Evolutionary conservation across 2,888 invertebrate genomes (phyloP).

Genomic region (Agrotis segetum): DNA sequence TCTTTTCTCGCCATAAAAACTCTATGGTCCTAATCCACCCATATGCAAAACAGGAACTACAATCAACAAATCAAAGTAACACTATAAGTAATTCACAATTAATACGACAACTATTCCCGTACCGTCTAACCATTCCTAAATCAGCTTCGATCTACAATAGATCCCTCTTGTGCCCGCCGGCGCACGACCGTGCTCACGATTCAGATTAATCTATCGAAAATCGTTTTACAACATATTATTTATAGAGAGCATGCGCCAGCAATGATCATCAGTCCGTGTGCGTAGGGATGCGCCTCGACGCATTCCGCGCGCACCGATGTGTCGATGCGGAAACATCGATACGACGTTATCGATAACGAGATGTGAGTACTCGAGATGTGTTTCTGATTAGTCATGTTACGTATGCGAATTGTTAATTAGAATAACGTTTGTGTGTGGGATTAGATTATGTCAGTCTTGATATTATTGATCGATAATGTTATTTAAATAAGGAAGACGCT

Average conservation of each 20-base stretch:
- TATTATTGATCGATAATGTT: constrained; percentile 16
- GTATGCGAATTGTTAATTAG: constrained; percentile 66
- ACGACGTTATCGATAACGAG: constrained; percentile 71
- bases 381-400: constrained; percentile 67
- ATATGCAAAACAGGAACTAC: not conserved
- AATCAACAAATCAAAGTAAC: constrained; percentile 45
- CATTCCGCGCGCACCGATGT: constrained; percentile 69
- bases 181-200: constrained; percentile 90
- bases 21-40: not conserved
- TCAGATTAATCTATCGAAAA: constrained; percentile 92
- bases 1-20: not conserved
- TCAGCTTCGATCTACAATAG: constrained; percentile 88
- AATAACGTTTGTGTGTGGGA: constrained; percentile 53
- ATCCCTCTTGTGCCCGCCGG: constrained; percentile 87
- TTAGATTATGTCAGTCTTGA: constrained; percentile 36
- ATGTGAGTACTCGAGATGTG: constrained; percentile 64
- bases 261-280: constrained; percentile 90
- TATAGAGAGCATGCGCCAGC: constrained; percentile 90
- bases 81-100: constrained; percentile 60
- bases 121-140: constrained; percentile 78
- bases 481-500: constrained; percentile 1
- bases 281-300: constrained; percentile 83
- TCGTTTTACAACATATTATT: constrained; percentile 92
- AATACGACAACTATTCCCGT: constrained; percentile 65
- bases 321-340: constrained; percentile 77